These are phyloP conservation scores for Pectinophora gossypiella DNA, from an alignment of 1,140 invertebrate genomes.

Conservation along the genomic window DNA sequence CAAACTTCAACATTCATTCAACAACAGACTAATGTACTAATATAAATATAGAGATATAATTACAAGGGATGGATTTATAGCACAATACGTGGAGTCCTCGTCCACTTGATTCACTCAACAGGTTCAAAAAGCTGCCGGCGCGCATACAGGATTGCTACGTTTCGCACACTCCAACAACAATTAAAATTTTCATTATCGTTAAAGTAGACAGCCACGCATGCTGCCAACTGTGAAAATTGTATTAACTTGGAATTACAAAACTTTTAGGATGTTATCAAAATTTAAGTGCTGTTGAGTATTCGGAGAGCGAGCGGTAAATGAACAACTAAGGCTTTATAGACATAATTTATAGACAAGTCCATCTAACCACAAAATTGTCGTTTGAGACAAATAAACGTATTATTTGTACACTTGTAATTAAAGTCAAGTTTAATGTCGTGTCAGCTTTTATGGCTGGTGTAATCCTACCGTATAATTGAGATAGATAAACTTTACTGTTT, in stretches of 20 bases:
- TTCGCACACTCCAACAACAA: neutral
- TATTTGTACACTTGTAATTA: slow-evolving; percentile 14
- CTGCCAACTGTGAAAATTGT: neutral
- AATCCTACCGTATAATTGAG: neutral
- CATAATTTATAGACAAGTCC: neutral
- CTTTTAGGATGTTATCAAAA: too few species aligned
- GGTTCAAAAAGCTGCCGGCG: neutral
- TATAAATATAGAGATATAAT: slow-evolving; percentile 23
- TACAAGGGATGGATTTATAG: slow-evolving; percentile 29
- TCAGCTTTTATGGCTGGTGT: neutral
- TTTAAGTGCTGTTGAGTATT: neutral
- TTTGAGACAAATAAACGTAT: neutral
- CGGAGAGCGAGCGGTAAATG: neutral
- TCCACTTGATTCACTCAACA: neutral
- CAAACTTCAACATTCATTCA: slow-evolving; percentile 30
- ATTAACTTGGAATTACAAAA: neutral
- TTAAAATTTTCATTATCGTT: neutral
- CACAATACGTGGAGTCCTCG: neutral
- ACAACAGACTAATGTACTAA: slow-evolving; percentile 19
- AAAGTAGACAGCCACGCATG: neutral
- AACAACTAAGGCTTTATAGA: neutral
- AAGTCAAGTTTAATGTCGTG: neutral
- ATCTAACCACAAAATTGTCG: neutral
- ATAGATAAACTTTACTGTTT: neutral
- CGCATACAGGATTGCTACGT: too few species aligned